These are phyloP conservation scores for Falco concolor DNA, from an alignment of 2,797 vertebrate species.

Conservation along the genomic window DNA sequence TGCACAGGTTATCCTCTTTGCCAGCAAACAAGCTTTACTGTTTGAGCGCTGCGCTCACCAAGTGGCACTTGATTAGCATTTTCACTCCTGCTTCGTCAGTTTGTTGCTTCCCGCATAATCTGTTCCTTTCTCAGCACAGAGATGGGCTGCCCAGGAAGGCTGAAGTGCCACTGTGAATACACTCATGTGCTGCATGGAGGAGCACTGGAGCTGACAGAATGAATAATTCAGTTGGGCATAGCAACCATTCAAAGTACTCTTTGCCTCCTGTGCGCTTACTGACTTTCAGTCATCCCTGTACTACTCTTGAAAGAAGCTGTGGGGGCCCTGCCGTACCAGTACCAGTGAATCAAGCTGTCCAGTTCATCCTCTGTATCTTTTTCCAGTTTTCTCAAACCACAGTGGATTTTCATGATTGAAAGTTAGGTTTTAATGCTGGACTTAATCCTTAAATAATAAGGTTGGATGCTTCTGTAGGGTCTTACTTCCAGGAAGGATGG, in stretches of 20 bases:
- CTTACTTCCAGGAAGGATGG: neutral
- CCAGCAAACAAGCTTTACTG: neutral
- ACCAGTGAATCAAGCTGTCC: neutral
- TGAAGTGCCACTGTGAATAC: neutral
- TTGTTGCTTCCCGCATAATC: neutral
- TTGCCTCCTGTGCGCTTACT: neutral
- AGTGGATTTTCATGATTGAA: neutral
- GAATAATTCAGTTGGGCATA: neutral
- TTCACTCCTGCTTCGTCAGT: neutral
- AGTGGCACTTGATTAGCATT: neutral
- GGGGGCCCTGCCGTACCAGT: neutral
- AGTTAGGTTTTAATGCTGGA: neutral
- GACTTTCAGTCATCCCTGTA: neutral
- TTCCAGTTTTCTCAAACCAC: neutral
- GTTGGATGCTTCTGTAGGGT: neutral
- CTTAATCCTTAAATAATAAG: neutral
- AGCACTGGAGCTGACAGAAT: neutral
- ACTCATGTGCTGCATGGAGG: neutral
- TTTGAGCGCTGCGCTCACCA: fast-evolving
- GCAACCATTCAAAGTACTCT: neutral
- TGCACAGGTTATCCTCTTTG: neutral
- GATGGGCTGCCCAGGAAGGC: neutral
- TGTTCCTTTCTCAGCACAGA: neutral
- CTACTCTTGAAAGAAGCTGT: neutral
- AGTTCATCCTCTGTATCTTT: neutral